Conservation (phyloP, 1,140 invertebrate genomes). For the Drosophila nigrodunni region DNA sequence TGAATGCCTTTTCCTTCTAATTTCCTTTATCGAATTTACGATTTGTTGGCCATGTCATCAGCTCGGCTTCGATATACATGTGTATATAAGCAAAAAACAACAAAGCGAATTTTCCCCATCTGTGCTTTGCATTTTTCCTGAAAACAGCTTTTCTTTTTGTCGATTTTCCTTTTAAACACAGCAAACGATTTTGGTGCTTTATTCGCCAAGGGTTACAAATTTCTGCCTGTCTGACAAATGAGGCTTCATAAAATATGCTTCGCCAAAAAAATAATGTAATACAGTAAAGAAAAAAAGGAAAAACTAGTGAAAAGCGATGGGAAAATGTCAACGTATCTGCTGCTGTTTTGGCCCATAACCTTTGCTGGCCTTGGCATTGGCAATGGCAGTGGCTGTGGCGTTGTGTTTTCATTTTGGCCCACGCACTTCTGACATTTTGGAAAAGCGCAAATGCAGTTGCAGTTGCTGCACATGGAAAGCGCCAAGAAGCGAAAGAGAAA, state of each 20-base stretch:
- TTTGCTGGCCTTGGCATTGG: conserved; percentile 48
- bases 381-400: conserved; percentile 29
- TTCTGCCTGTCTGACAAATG: conserved; percentile 57
- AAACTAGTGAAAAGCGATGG: background rate
- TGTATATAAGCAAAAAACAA: conserved; percentile 28
- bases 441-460: conserved; percentile 49
- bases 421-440: conserved; percentile 64
- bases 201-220: conserved; percentile 46
- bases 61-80: conserved; percentile 35
- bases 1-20: conserved; percentile 73
- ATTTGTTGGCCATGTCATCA: conserved; percentile 80
- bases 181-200: conserved; percentile 64
- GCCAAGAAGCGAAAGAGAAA: conserved; percentile 10
- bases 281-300: conserved; percentile 29
- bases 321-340: conserved; percentile 34
- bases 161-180: background rate
- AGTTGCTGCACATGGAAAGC: conserved; percentile 10
- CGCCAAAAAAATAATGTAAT: conserved; percentile 28
- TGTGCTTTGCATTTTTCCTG: conserved; percentile 19
- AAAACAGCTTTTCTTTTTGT: background rate
- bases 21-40: conserved; percentile 83
- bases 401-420: conserved; percentile 27
- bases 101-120: conserved; percentile 41
- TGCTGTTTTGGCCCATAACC: conserved; percentile 55
- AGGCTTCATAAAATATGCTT: conserved; percentile 23